These are phyloP conservation scores for Myiotriccus ornatus DNA, from an alignment of 2,797 vertebrate species.

Conservation along the genomic window DNA sequence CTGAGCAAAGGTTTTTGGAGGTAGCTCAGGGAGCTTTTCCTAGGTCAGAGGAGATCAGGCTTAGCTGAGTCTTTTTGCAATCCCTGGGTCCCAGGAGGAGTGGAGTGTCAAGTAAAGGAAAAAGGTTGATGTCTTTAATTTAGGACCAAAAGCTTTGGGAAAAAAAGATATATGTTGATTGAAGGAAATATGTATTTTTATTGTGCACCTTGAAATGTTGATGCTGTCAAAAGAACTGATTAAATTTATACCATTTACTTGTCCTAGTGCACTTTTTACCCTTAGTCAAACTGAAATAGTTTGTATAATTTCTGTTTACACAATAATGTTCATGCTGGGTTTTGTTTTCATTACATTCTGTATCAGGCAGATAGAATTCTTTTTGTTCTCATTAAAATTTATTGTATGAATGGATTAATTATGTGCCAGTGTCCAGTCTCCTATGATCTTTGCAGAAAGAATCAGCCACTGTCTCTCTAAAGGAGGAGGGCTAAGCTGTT, in stretches of 20 bases:
- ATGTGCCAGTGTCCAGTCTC: neutral
- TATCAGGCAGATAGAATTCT: conserved; percentile 20
- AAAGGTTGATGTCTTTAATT: no score
- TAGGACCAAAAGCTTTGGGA: no score
- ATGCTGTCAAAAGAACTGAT: neutral
- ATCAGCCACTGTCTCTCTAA: neutral
- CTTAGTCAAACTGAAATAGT: neutral
- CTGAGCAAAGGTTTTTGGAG: no score
- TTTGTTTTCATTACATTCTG: conserved; percentile 1
- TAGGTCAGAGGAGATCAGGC: no score
- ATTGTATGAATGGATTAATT: conserved; percentile 36
- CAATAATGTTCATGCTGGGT: neutral
- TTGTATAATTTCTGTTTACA: conserved; percentile 27
- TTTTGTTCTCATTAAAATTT: conserved; percentile 37
- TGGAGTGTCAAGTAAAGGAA: no score
- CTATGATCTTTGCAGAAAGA: neutral
- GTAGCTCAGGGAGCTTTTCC: no score
- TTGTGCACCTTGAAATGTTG: neutral
- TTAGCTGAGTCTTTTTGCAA: no score
- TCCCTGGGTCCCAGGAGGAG: no score
- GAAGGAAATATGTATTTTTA: no score
- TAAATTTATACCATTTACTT: neutral
- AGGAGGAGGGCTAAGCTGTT: neutral
- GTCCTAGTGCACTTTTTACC: neutral
- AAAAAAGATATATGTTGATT: no score